Evolutionary conservation across 2,113 vertebrate species (phyloP), one percentile per base, ranked within the genome.

Genomic region (Takifugu bimaculatus): DNA sequence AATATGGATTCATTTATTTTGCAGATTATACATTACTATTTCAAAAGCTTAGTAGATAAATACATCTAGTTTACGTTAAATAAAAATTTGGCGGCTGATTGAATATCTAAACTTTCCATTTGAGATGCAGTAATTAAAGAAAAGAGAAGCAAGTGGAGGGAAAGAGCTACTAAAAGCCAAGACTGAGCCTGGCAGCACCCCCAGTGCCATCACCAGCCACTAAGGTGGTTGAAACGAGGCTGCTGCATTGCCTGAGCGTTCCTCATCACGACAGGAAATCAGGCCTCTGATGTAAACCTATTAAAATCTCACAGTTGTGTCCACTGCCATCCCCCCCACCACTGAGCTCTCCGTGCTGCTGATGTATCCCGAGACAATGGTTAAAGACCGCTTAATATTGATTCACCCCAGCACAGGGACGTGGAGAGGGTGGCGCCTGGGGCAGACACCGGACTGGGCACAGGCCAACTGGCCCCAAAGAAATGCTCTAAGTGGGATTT

Each of bases 321-420:
- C 76, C 75, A 78, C 74, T 48, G 62, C 61, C 69, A 67, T 58
- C 56, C 51, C 51, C 6, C 44, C 15, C 44, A 6, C 59, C 63
- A 44, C 60, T 1, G 75, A 74, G 75, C 44, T 60, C 67, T 78
- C 69, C 27, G 57, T 9, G 65, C 58, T 66, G 69, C 58, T 70
- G 72, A 79, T 63, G 70, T 74, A 61, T 67, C 63, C 69, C 60
- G 56, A 63, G 60, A 55, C 49, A 55, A 25, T 20, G 68, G 69
- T 67, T 77, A 74, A 81, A 70, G 75, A 80, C 78, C 51, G 68
- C 70, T 83, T 81, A 77, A 67, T 85, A 85, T 84, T 71, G 81
- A 87, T 83, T 80, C 65, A 66, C 71, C 57, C 10, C 70, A 65
- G 62, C 62, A 51, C 48, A 70, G 61, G 47, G 35, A 50, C 27